phyloP scores from a whole-genome alignment of 2,888 invertebrate genomes.

The Lordiphosa fenestrarum region DNA sequence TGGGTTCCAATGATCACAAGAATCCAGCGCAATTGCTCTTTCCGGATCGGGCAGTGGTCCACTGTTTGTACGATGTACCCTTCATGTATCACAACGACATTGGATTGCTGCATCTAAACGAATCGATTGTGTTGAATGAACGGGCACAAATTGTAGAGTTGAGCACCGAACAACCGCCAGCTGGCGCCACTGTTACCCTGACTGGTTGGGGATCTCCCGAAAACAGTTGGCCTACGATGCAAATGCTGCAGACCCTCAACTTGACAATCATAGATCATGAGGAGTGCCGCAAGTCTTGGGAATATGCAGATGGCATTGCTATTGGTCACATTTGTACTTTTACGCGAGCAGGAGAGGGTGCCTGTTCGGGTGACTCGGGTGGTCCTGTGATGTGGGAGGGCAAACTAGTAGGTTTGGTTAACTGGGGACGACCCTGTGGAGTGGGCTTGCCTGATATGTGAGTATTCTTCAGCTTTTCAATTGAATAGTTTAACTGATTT shows the following conservation, averaged over 20 bases:
- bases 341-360: constrained; percentile 82
- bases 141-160: constrained; percentile 82
- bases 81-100: constrained; percentile 83
- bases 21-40: constrained; percentile 51
- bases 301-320: constrained; percentile 80
- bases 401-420: constrained; percentile 68
- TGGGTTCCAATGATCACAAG: constrained; percentile 60
- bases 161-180: constrained; percentile 55
- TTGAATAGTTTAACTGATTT: neutral
- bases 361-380: constrained; percentile 74
- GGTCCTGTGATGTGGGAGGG: constrained; percentile 66
- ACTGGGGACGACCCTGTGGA: constrained; percentile 76
- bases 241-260: constrained; percentile 82
- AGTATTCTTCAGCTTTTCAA: neutral
- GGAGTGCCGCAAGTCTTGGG: constrained; percentile 81
- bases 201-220: constrained; percentile 84
- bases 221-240: constrained; percentile 80
- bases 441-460: constrained; percentile 70
- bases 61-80: constrained; percentile 62
- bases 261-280: constrained; percentile 81
- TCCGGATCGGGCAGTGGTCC: constrained; percentile 44
- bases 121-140: constrained; percentile 81
- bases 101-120: constrained; percentile 83
- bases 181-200: constrained; percentile 81
- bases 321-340: constrained; percentile 83